phyloP scores from a whole-genome alignment of 2,113 vertebrate genomes.

The Machaerirhynchus nigripectus region DNA sequence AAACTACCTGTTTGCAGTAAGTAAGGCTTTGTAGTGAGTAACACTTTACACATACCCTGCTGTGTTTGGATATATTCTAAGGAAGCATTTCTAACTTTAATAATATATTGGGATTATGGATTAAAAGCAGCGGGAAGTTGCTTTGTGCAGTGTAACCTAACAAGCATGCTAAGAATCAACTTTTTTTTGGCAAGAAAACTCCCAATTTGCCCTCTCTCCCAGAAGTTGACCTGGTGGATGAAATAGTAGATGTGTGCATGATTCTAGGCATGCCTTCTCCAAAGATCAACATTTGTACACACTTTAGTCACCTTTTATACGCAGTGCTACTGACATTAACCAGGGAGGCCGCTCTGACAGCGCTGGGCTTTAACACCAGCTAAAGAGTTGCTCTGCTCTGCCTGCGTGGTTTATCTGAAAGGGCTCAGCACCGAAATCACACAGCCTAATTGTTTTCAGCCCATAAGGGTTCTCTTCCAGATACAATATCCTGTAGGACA shows the following conservation, averaged over 20 bases:
- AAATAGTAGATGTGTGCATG: constrained; percentile 83
- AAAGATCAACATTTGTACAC: constrained; percentile 87
- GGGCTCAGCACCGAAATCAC: constrained; percentile 66
- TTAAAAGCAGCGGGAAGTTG: constrained; percentile 58
- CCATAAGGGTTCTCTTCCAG: constrained; percentile 56
- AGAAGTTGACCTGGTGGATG: constrained; percentile 72
- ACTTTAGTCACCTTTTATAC: constrained; percentile 82
- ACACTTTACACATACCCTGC: neutral
- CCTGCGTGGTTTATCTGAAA: constrained; percentile 69
- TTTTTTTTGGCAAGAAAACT: constrained; percentile 67
- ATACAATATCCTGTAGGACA: constrained; percentile 54
- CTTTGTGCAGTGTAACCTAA: constrained; percentile 47
- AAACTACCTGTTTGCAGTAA: neutral
- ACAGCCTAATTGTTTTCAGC: constrained; percentile 74
- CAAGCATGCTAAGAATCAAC: constrained; percentile 52
- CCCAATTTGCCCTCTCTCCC: constrained; percentile 68
- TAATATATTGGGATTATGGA: constrained; percentile 65
- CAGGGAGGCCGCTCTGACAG: constrained; percentile 79
- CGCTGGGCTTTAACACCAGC: constrained; percentile 66
- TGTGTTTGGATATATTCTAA: constrained; percentile 33
- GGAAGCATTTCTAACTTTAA: constrained; percentile 58
- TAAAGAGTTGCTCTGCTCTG: constrained; percentile 61
- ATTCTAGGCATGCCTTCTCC: constrained; percentile 81
- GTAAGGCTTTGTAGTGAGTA: too few relatives aligned
- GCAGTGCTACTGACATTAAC: constrained; percentile 82